Percentiles rank a stretch among this genome's conserved stretches.
Evolutionary conservation across 2,113 vertebrate species (phyloP).

Genomic region (Parotia lawesii): DNA sequence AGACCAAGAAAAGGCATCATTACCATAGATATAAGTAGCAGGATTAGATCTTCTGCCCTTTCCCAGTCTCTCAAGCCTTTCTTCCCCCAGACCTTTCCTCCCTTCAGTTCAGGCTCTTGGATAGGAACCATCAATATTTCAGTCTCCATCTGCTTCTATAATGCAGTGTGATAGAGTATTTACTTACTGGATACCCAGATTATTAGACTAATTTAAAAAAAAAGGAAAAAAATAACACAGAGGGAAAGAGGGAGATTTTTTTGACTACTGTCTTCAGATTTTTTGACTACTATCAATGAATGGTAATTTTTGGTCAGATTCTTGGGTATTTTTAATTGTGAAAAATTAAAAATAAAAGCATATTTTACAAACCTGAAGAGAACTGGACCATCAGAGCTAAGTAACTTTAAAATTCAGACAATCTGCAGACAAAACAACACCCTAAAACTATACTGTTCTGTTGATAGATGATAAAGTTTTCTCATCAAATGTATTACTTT

Average conservation of each 20-base stretch:
- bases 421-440: not conserved
- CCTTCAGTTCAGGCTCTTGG: not conserved
- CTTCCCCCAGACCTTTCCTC: not conserved
- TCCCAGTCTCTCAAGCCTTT: not conserved
- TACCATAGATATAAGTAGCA: not conserved
- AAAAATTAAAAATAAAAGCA: not conserved
- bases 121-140: not conserved
- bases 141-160: not conserved
- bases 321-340: not conserved
- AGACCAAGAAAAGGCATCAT: no score
- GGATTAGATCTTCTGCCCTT: not conserved
- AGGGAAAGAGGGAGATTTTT: not conserved
- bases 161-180: not conserved
- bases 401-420: not conserved
- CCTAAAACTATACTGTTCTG: not conserved
- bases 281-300: not conserved
- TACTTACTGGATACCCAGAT: not conserved
- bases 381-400: not conserved
- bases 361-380: not conserved
- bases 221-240: fast-evolving
- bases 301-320: not conserved
- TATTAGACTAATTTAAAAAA: not conserved
- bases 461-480: not conserved
- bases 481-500: not conserved
- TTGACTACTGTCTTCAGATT: not conserved